Percentiles rank a stretch among this genome's conserved stretches.
These are phyloP conservation scores for Lytechinus variegatus DNA, from an alignment of 35 echinoderm and acorn worm genomes.

Conservation along the genomic window DNA sequence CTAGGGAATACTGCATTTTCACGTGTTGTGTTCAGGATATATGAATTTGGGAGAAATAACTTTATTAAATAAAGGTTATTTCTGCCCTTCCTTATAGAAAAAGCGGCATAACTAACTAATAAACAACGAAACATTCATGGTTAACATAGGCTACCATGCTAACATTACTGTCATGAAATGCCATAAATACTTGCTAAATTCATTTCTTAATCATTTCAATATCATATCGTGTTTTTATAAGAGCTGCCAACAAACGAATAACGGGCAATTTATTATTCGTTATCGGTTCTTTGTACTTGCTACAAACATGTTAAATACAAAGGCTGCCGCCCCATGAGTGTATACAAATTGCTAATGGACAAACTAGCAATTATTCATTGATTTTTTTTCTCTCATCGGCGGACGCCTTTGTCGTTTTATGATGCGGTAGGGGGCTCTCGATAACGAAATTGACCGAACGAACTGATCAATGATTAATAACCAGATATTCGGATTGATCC, in stretches of 20 bases:
- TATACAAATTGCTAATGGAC: not conserved
- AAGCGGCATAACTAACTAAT: not conserved
- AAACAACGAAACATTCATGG: not conserved
- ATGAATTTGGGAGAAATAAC: no score
- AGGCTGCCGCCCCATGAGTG: not conserved
- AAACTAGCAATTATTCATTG: not conserved
- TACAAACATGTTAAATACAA: not conserved
- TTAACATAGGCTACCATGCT: not conserved
- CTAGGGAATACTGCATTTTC: not conserved
- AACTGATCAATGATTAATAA: conserved; percentile 5
- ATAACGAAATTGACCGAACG: not conserved
- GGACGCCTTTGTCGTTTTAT: not conserved
- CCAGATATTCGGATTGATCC: not conserved
- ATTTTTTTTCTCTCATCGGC: not conserved
- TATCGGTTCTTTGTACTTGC: not conserved
- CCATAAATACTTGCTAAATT: not conserved
- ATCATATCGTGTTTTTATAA: not conserved
- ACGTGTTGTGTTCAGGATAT: no score
- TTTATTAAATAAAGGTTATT: not conserved
- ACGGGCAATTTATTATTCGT: not conserved
- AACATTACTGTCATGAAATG: not conserved
- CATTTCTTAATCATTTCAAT: not conserved
- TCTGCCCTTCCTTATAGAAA: not conserved
- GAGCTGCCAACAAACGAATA: not conserved
- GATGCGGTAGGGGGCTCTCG: not conserved